Base-by-base conservation (phyloP, 2,113 vertebrate species). In the Telmatochromis sp. region DNA sequence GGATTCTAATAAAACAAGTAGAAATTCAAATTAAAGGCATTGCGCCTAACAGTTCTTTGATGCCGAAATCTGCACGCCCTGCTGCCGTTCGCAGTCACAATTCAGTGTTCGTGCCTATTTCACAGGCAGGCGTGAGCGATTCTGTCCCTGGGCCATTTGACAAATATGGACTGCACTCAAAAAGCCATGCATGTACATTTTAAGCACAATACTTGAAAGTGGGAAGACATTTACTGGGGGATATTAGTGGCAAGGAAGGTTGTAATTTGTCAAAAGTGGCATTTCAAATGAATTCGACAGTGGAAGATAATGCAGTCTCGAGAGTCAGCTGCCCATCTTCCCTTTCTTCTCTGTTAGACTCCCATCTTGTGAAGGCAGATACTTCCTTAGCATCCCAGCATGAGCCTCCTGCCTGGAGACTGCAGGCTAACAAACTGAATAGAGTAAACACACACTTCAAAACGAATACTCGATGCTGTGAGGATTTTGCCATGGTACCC, bases 381-480 rank as follows among this genome's bases (percentile, higher is more conserved):
- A 71, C 89, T 91, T 91, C 86, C 84, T 79, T 90, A 75, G 81
- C 87, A 88, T 91, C 94, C 73, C 94, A 94, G 94, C 90, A 89
- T 91, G 95, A 89, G 81, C 10, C 37, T 15, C 35, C 81, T 78
- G 81, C 80, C 55, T 5, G 33, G 51, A 93, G 86, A 90, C 26
- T 9, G 83, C n/a, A 26, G 85, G 58, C 88, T 86, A 87, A 89
- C 88, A 89, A 89, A 89, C 78, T 9, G 50, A 83, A 83, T 58
- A 6, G 84, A 28, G 80, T 90, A 94, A 96, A 95, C 89, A 93
- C 19, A 26, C 57, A 71, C 94, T 94, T 96, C 91, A 95, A 90
- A 94, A 93, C 10, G 84, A 93, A 94, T 88, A 79, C 79, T 83
- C 17, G 7, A 93, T 90, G 91, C 78, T 68, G 82, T 85, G 58